Percentiles rank a stretch among this genome's conserved stretches.
These are phyloP conservation scores for Ooceraea biroi DNA, from an alignment of 1,140 invertebrate species.

Conservation along the genomic window DNA sequence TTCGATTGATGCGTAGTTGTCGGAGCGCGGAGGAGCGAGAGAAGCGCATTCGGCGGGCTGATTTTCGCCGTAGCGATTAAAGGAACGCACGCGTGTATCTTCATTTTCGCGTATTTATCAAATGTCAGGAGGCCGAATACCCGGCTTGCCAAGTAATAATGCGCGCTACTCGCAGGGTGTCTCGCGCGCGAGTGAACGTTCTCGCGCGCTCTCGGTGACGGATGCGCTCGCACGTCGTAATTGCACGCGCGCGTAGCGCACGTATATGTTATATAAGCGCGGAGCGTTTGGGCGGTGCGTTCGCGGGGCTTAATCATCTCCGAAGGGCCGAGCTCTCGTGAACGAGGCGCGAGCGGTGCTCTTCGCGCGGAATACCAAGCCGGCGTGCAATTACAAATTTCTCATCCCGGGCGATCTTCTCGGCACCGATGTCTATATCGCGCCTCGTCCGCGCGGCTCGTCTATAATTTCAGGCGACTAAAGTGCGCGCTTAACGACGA, in stretches of 20 bases:
- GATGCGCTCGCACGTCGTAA: slow-evolving; percentile 17
- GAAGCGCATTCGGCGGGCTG: no score
- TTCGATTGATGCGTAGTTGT: slow-evolving; percentile 8
- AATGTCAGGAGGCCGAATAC: not conserved
- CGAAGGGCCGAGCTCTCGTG: no score
- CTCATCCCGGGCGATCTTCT: slow-evolving; percentile 49
- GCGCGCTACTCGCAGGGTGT: not conserved
- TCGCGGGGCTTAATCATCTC: slow-evolving; percentile 35
- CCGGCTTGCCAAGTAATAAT: not conserved
- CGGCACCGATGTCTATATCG: slow-evolving; percentile 52
- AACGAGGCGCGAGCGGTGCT: slow-evolving; percentile 2
- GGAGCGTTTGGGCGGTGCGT: slow-evolving; percentile 45
- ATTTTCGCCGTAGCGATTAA: no score
- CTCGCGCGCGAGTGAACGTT: not conserved
- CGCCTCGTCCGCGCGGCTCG: slow-evolving; percentile 14
- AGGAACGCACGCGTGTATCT: not conserved
- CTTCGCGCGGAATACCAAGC: slow-evolving; percentile 4
- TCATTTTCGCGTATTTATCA: slow-evolving; percentile 17
- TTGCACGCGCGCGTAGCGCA: slow-evolving; percentile 27
- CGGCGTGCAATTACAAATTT: slow-evolving; percentile 58
- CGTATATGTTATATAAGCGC: not conserved
- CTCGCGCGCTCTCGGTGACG: slow-evolving; percentile 15
- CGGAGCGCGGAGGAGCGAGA: not conserved
- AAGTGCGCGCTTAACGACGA: slow-evolving; percentile 52
- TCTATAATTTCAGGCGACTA: slow-evolving; percentile 55